phyloP scores from a whole-genome alignment of 2,113 vertebrate species.

The Anolis carolinensis region DNA sequence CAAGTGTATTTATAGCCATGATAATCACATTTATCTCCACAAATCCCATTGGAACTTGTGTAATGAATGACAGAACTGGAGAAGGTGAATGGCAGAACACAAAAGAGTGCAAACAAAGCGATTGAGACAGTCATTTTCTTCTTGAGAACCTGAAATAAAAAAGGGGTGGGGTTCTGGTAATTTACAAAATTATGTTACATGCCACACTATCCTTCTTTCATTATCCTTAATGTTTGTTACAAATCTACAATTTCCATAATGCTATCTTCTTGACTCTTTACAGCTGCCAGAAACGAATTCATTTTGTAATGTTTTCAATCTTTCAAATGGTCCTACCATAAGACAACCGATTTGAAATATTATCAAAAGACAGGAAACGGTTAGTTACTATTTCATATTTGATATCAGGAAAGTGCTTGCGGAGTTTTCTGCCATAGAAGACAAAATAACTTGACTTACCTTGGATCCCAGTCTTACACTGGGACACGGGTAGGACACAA shows the following conservation, averaged over 20 bases:
- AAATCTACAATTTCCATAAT: background rate
- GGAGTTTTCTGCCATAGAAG: background rate
- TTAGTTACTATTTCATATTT: background rate
- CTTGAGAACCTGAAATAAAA: slow-evolving; percentile 17
- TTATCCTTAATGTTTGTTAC: no score
- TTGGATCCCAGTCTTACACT: background rate
- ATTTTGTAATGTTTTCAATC: background rate
- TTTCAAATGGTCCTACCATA: background rate
- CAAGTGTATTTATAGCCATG: slow-evolving; percentile 24
- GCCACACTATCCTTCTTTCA: background rate
- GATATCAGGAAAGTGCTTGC: background rate
- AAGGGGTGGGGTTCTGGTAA: background rate
- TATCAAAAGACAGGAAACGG: no score
- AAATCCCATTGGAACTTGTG: slow-evolving; percentile 11
- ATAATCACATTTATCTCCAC: slow-evolving; percentile 1
- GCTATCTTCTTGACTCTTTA: background rate
- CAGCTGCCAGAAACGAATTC: background rate
- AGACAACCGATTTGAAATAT: background rate
- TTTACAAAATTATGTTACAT: background rate
- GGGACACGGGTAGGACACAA: no score
- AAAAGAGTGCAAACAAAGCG: slow-evolving; percentile 1
- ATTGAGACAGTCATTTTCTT: background rate
- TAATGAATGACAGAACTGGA: background rate
- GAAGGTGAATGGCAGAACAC: background rate
- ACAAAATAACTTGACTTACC: background rate